A percentile compares a stretch with the other conserved stretches of the same genome.
These are phyloP conservation scores for Ciconia stormi DNA, from an alignment of 2,113 vertebrate species.

Conservation along the genomic window DNA sequence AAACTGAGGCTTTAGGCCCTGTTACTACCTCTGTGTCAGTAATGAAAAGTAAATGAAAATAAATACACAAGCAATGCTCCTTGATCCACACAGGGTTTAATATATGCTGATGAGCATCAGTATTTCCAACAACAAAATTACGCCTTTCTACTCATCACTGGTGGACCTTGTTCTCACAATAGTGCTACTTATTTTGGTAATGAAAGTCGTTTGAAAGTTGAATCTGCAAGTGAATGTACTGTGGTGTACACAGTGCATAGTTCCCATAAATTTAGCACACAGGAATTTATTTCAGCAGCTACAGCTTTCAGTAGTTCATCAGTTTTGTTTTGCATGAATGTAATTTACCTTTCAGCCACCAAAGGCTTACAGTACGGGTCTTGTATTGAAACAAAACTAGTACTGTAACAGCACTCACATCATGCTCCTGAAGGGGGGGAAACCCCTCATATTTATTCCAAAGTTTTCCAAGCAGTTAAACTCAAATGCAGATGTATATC, in stretches of 20 bases:
- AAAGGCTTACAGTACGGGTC: slow-evolving; percentile 71
- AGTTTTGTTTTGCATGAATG: slow-evolving; percentile 70
- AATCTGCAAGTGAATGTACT: slow-evolving; percentile 49
- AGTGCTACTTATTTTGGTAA: slow-evolving; percentile 43
- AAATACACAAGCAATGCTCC: not conserved
- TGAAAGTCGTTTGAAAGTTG: slow-evolving; percentile 47
- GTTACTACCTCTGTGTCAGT: not conserved
- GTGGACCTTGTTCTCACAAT: slow-evolving; percentile 40
- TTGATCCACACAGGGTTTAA: slow-evolving; percentile 20
- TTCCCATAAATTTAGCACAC: slow-evolving; percentile 62
- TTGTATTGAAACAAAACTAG: slow-evolving; percentile 78
- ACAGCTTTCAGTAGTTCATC: slow-evolving; percentile 74
- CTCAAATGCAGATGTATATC: slow-evolving; percentile 47
- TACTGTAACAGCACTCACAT: slow-evolving; percentile 73
- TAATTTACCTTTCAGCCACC: slow-evolving; percentile 73
- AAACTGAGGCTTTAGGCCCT: not conserved
- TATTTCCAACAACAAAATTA: slow-evolving; percentile 63
- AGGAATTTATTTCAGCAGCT: slow-evolving; percentile 72
- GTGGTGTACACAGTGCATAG: slow-evolving; percentile 57
- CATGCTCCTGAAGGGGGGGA: slow-evolving; percentile 25
- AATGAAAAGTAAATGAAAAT: slow-evolving; percentile 37
- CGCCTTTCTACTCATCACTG: not conserved
- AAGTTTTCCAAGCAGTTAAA: slow-evolving; percentile 70
- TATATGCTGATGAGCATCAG: not conserved
- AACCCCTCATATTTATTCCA: slow-evolving; percentile 57